Percentiles rank a stretch among this genome's conserved stretches.
Conservation (phyloP, 2,888 invertebrate species). For the Rotaria socialis region DNA sequence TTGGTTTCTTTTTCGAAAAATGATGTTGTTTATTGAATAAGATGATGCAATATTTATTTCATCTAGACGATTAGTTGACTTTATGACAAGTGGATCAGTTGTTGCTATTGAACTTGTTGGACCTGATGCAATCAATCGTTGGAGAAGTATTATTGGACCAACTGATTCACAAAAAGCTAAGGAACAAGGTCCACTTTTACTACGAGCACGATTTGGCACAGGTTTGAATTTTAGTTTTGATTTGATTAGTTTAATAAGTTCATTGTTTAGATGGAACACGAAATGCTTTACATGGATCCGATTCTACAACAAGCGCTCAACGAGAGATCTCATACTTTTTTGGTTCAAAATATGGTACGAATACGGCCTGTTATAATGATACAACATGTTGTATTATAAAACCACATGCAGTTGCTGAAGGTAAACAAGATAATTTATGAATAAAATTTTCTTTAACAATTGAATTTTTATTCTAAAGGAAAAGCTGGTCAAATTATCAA, state of each 20-base stretch:
- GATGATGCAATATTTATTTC: neutral
- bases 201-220: constrained; percentile 44
- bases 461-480: constrained; percentile 52
- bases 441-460: neutral
- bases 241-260: neutral
- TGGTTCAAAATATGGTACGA: constrained; percentile 51
- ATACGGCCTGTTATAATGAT: constrained; percentile 55
- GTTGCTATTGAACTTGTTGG: constrained; percentile 41
- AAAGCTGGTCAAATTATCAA: constrained; percentile 68
- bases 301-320: constrained; percentile 66
- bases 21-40: neutral
- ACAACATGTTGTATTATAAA: constrained; percentile 72
- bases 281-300: constrained; percentile 77
- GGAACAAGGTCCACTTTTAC: constrained; percentile 28
- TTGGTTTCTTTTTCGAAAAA: neutral
- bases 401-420: constrained; percentile 78
- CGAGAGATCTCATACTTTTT: constrained; percentile 82
- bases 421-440: constrained; percentile 46
- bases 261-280: constrained; percentile 47
- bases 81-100: constrained; percentile 68
- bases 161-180: constrained; percentile 43
- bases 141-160: constrained; percentile 45
- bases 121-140: constrained; percentile 40
- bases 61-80: constrained; percentile 67
- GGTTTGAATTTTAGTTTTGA: neutral